Percentiles rank a stretch among this genome's conserved stretches.
phyloP scores from a whole-genome alignment of 2,888 invertebrate genomes.

The Hypena proboscidalis region DNA sequence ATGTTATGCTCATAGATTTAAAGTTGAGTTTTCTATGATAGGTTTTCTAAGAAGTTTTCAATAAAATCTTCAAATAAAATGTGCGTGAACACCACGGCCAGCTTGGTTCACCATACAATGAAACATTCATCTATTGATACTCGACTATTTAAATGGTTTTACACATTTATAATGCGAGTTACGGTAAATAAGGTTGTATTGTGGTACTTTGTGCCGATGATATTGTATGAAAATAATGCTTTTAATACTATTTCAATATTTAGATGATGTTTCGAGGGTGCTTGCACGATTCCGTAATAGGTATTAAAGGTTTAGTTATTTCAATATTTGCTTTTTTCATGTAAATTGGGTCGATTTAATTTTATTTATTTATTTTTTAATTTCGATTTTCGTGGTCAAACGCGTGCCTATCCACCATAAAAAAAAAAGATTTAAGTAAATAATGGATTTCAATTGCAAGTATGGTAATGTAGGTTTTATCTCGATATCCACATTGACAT shows the following conservation, averaged over 20 bases:
- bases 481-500: too few relatives aligned
- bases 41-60: slow-evolving; percentile 33
- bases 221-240: slow-evolving; percentile 83
- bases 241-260: slow-evolving; percentile 81
- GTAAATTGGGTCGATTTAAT: slow-evolving; percentile 20
- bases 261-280: slow-evolving; percentile 62
- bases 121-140: slow-evolving; percentile 81
- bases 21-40: slow-evolving; percentile 33
- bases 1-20: slow-evolving; percentile 12
- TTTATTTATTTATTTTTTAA: too few relatives aligned
- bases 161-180: slow-evolving; percentile 84
- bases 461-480: too few relatives aligned
- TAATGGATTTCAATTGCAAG: too few relatives aligned
- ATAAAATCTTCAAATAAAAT: slow-evolving; percentile 71
- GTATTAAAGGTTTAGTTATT: slow-evolving; percentile 40
- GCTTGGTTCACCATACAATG: slow-evolving; percentile 84
- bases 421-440: too few relatives aligned
- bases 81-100: slow-evolving; percentile 83
- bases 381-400: too few relatives aligned
- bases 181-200: slow-evolving; percentile 78
- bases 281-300: slow-evolving; percentile 45
- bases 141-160: slow-evolving; percentile 83
- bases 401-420: too few relatives aligned
- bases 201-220: slow-evolving; percentile 73
- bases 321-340: slow-evolving; percentile 29